Percentiles rank a stretch among this genome's conserved stretches.
Conservation (phyloP, 2,113 vertebrate species). For the Mirza zaza region DNA sequence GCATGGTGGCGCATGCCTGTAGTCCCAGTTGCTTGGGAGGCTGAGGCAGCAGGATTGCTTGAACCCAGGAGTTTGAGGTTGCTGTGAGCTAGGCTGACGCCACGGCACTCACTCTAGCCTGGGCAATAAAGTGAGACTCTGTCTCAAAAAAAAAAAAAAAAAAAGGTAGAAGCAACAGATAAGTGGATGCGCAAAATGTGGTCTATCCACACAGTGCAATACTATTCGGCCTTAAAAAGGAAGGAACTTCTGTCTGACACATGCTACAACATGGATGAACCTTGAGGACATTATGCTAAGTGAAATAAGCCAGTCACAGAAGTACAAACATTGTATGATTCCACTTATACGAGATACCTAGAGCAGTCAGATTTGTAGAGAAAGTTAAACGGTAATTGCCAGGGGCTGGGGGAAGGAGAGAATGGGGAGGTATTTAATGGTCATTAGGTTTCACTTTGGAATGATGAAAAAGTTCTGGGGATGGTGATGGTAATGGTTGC, state of each 20-base stretch:
- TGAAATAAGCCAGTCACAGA: not conserved
- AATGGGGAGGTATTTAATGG: not conserved
- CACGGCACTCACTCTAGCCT: too few species aligned
- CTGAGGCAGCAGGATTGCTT: too few species aligned
- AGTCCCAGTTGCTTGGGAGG: too few species aligned
- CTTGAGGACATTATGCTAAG: not conserved
- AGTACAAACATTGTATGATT: not conserved
- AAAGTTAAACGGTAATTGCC: not conserved
- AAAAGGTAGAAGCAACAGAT: not conserved
- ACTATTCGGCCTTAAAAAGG: not conserved
- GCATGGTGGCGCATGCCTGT: too few species aligned
- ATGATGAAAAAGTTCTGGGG: not conserved
- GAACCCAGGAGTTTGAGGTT: too few species aligned
- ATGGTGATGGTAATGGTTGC: not conserved
- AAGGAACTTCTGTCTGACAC: not conserved
- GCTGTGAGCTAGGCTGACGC: too few species aligned
- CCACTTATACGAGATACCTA: not conserved
- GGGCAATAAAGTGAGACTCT: too few species aligned
- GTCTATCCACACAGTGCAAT: not conserved
- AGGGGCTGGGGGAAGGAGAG: not conserved
- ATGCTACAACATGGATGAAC: not conserved
- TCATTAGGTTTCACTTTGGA: not conserved
- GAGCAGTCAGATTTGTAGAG: not conserved
- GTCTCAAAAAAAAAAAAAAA: too few species aligned
- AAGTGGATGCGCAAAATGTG: not conserved